Percentiles rank a stretch among this genome's conserved stretches.
phyloP scores from a whole-genome alignment of 2,888 invertebrate species.

The Terebella lapidaria region DNA sequence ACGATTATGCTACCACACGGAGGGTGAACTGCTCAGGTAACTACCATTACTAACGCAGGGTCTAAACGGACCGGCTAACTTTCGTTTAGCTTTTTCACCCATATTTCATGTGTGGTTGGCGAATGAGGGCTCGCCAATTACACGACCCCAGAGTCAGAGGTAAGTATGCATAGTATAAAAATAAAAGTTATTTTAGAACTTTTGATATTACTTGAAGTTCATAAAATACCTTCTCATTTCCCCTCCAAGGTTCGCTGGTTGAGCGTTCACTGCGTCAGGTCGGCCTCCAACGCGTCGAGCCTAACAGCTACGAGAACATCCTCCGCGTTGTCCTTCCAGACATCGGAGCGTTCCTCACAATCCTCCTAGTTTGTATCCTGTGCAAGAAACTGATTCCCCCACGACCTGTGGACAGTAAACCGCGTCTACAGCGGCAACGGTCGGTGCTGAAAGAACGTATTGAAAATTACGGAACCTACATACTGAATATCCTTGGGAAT shows the following conservation, averaged over 20 bases:
- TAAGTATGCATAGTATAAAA: too few relatives aligned
- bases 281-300: slow-evolving; percentile 26
- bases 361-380: slow-evolving; percentile 34
- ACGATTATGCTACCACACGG: too few relatives aligned
- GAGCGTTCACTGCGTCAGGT: slow-evolving; percentile 24
- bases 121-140: too few relatives aligned
- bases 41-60: too few relatives aligned
- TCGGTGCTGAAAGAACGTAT: not conserved
- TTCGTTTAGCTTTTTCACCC: too few relatives aligned
- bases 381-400: slow-evolving; percentile 28
- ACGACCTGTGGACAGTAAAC: slow-evolving; percentile 5
- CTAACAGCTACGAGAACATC: slow-evolving; percentile 27
- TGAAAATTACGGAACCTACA: not conserved
- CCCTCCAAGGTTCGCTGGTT: slow-evolving; percentile 23
- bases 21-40: too few relatives aligned
- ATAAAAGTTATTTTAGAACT: too few relatives aligned
- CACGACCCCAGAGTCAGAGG: too few relatives aligned
- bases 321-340: slow-evolving; percentile 45
- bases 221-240: not conserved
- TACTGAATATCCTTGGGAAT: slow-evolving; percentile 32
- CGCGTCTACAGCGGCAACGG: not conserved
- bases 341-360: slow-evolving; percentile 34
- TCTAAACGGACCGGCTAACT: too few relatives aligned
- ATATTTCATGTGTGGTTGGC: too few relatives aligned
- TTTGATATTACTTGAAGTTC: too few relatives aligned